Evolutionary conservation across 2,797 vertebrate genomes (phyloP).

Genomic region (Sebastes wilsoni): DNA sequence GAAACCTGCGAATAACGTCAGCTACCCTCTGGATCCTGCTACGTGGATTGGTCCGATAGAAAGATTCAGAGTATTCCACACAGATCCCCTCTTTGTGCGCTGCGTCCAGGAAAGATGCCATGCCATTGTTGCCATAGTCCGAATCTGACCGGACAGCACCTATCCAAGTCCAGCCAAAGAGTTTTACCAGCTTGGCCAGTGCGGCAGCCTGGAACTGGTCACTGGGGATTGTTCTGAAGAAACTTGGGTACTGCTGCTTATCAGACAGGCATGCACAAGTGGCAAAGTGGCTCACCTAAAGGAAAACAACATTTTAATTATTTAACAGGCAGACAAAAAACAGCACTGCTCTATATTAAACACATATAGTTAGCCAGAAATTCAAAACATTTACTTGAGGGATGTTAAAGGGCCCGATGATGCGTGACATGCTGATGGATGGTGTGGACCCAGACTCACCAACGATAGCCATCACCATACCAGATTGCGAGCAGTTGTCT

Average conservation of each 20-base stretch:
- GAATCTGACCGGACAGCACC: constrained; percentile 76
- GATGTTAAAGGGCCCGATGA: constrained; percentile 67
- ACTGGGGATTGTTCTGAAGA: constrained; percentile 82
- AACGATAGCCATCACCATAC: constrained; percentile 54
- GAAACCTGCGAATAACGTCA: constrained; percentile 66
- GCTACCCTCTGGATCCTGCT: constrained; percentile 66
- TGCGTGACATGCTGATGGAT: constrained; percentile 72
- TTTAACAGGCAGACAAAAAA: not conserved
- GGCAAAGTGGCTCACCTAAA: constrained; percentile 78
- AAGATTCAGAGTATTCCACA: constrained; percentile 73
- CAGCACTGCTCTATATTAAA: not conserved
- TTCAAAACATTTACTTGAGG: constrained; percentile 61
- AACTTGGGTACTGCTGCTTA: constrained; percentile 74
- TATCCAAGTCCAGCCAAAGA: constrained; percentile 82
- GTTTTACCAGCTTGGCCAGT: constrained; percentile 73
- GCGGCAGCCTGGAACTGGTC: constrained; percentile 76
- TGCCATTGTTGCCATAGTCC: constrained; percentile 79
- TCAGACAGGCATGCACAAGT: constrained; percentile 81
- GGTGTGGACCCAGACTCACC: constrained; percentile 75
- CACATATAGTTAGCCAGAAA: not conserved
- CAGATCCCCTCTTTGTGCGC: constrained; percentile 72
- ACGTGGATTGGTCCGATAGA: constrained; percentile 57
- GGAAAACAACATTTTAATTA: not conserved
- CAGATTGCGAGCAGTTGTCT: constrained; percentile 35
- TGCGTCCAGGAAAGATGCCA: constrained; percentile 67